Conservation (phyloP, 2,113 vertebrate genomes). For the Pteropus alecto region DNA sequence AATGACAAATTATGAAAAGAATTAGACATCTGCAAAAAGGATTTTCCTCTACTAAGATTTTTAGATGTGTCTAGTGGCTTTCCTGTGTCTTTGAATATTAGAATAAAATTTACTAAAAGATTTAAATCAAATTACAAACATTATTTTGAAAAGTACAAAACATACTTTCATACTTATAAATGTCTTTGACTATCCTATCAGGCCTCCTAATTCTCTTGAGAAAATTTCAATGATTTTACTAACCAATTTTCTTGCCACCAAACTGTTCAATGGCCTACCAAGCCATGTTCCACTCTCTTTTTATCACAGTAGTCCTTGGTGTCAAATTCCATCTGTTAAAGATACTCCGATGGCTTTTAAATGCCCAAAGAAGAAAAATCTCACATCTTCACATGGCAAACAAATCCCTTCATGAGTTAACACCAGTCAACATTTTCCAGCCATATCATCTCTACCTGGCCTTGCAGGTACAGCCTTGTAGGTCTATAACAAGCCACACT, state of each 20-base stretch:
- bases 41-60: background rate
- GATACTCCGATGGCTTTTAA: background rate
- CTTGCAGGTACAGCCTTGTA: background rate
- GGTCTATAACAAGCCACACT: fast-evolving
- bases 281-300: background rate
- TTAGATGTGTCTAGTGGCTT: background rate
- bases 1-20: slow-evolving; percentile 5
- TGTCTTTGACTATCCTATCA: background rate
- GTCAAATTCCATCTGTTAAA: background rate
- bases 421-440: background rate
- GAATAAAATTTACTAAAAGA: background rate
- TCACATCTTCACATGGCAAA: background rate
- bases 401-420: background rate
- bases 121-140: background rate
- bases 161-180: background rate
- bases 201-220: background rate
- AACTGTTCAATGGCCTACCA: background rate
- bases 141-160: background rate
- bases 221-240: background rate
- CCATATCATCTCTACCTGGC: background rate
- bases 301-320: background rate
- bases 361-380: background rate
- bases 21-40: background rate
- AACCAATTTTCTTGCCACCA: background rate
- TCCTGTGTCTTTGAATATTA: background rate